Evolutionary conservation across 1,140 invertebrate species (phyloP), one percentile per base, ranked within the genome.

Genomic region (Marisa cornuarietis): DNA sequence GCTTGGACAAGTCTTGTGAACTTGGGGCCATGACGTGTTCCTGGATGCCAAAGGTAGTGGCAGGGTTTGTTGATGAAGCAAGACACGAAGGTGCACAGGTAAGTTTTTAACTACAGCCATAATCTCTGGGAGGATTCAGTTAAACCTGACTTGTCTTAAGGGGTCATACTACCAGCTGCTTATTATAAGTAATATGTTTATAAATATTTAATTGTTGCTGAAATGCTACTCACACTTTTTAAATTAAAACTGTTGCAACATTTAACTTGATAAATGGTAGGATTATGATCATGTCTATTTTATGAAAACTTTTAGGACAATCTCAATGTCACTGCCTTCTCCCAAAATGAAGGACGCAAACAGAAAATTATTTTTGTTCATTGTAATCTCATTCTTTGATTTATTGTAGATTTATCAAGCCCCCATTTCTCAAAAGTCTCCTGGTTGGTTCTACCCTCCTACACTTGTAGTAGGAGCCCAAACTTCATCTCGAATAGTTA

Each of bases 81-180:
- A 83, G 83, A 61, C 83, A 84, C 51, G 91, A 92, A 81, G 91
- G 91, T n/a, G 91, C 91, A 58, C 87, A 92, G 87, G 91, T 92
- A 81, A 74, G 83, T 26, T n/a, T 62, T 52, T 20, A 49, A 49
- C 20, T 31, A 18, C 71, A 49, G 51, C 22, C 20, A 58, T 58
- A 11, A 58, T 58, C 54, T 14, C 54, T 58, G 11, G 54, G 54
- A 58, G 0, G 11, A 58, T 58, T 58, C 11, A 11, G 16, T 14
- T 14, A 58, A 11, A 58, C 9, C 16, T 58, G 54, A 8, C 16
- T 8, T 58, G 11, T 18, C 54, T 58, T 58, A 11, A 11, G 1
- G 54, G 9, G 11, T 58, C 9, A 9, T 11, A 8, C 16, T 58
- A 58, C 54, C 54, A 58, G 8, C 8, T 2, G 66, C 22, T 26